These are phyloP conservation scores for Crepidodera aurea DNA, from an alignment of 2,888 invertebrate species.

Conservation along the genomic window DNA sequence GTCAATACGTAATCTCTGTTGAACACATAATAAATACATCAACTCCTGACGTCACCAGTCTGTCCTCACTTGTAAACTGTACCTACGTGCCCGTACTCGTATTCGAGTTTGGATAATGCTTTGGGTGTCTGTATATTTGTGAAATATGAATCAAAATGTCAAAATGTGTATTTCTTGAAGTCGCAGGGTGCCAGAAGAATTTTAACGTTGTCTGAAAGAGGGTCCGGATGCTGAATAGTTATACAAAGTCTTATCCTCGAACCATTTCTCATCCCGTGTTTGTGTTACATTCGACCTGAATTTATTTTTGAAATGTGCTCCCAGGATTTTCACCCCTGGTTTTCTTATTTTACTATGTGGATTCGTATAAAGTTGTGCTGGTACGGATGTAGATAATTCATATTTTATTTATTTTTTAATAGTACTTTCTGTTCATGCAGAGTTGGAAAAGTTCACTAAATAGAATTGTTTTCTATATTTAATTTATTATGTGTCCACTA, in stretches of 20 bases:
- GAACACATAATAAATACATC: conserved; percentile 17
- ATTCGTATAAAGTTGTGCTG: background rate
- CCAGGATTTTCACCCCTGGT: conserved; percentile 23
- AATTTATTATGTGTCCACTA: no score
- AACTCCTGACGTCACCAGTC: conserved; percentile 39
- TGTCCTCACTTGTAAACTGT: conserved; percentile 45
- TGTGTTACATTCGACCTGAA: conserved; percentile 36
- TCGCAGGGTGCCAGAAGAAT: conserved; percentile 44
- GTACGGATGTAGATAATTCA: no score
- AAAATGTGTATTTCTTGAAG: conserved; percentile 47
- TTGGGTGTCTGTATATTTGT: conserved; percentile 46
- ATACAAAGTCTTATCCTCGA: conserved; percentile 35
- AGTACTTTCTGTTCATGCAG: no score
- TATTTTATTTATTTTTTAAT: no score
- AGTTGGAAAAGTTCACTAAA: no score
- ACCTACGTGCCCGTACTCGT: conserved; percentile 33
- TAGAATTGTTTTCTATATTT: no score
- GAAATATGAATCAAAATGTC: conserved; percentile 53
- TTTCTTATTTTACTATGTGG: background rate
- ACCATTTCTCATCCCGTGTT: conserved; percentile 38
- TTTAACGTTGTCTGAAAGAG: conserved; percentile 40
- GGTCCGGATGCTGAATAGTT: conserved; percentile 38
- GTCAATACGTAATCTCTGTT: background rate
- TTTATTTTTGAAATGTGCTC: conserved; percentile 31
- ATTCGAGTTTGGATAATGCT: conserved; percentile 30